These are phyloP conservation scores for Babyrousa celebensis DNA, from an alignment of 2,797 vertebrate genomes.

Conservation along the genomic window DNA sequence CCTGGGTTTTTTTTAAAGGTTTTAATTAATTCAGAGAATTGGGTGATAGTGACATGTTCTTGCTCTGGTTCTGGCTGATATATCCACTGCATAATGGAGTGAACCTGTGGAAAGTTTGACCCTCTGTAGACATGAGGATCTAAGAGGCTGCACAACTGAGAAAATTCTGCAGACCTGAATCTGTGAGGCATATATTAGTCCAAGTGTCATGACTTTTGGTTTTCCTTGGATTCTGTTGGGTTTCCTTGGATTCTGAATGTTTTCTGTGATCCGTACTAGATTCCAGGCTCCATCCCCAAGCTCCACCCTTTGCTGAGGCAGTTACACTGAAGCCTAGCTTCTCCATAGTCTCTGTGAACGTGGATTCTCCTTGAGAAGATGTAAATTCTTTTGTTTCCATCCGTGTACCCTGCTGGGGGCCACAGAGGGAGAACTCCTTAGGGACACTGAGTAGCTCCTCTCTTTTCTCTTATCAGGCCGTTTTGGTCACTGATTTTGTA, in stretches of 20 bases:
- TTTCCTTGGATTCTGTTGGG: not conserved
- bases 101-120: slow-evolving; percentile 80
- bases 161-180: not conserved
- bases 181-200: too few relatives aligned
- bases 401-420: slow-evolving; percentile 75
- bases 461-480: slow-evolving; percentile 74
- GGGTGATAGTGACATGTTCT: not conserved
- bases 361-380: slow-evolving; percentile 82
- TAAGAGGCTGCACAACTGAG: slow-evolving; percentile 84
- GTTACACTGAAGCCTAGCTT: slow-evolving; percentile 85
- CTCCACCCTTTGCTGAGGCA: not conserved
- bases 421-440: not conserved
- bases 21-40: slow-evolving; percentile 80
- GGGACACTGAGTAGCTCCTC: slow-evolving; percentile 88
- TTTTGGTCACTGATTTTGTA: slow-evolving; percentile 80
- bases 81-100: slow-evolving; percentile 86
- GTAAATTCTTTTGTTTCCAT: slow-evolving; percentile 88
- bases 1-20: slow-evolving; percentile 74
- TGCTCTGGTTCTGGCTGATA: slow-evolving; percentile 51
- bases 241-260: not conserved
- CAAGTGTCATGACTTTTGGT: too few relatives aligned
- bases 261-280: accelerated
- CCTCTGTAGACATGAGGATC: slow-evolving; percentile 84
- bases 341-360: slow-evolving; percentile 85
- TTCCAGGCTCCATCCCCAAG: not conserved